These are phyloP conservation scores for Oreotrochilus melanogaster DNA, from an alignment of 2,113 vertebrate species.

Conservation along the genomic window DNA sequence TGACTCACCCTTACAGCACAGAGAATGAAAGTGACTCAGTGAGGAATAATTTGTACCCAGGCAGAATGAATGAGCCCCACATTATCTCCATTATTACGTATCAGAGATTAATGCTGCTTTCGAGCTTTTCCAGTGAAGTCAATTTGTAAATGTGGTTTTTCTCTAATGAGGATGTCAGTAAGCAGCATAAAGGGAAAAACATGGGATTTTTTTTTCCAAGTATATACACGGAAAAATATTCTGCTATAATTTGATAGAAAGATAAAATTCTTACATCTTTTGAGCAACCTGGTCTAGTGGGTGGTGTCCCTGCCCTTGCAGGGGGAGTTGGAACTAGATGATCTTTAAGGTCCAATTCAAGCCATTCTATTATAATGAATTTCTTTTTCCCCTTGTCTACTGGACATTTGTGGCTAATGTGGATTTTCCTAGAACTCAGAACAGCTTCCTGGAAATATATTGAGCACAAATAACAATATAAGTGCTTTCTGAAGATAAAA, in stretches of 20 bases:
- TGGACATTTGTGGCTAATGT: background rate
- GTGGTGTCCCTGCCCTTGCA: no score
- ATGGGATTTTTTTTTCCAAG: background rate
- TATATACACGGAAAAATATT: background rate
- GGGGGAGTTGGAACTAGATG: no score
- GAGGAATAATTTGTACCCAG: background rate
- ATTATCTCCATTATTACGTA: background rate
- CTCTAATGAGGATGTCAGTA: background rate
- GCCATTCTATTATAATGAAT: background rate
- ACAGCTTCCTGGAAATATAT: background rate
- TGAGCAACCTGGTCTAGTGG: no score
- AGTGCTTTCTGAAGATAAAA: background rate
- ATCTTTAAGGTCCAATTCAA: no score
- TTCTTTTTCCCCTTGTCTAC: rapidly evolving
- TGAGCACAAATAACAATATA: background rate
- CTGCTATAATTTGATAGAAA: background rate
- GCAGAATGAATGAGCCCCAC: background rate
- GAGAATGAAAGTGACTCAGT: background rate
- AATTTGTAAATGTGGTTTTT: background rate
- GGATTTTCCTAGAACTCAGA: background rate
- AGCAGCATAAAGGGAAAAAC: background rate
- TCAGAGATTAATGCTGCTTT: background rate
- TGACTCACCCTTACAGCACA: background rate
- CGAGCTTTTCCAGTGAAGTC: background rate
- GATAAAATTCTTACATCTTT: background rate